These are phyloP conservation scores for Plumapathes pennacea DNA, from an alignment of 92 coral and sea anemone species.

Conservation along the genomic window DNA sequence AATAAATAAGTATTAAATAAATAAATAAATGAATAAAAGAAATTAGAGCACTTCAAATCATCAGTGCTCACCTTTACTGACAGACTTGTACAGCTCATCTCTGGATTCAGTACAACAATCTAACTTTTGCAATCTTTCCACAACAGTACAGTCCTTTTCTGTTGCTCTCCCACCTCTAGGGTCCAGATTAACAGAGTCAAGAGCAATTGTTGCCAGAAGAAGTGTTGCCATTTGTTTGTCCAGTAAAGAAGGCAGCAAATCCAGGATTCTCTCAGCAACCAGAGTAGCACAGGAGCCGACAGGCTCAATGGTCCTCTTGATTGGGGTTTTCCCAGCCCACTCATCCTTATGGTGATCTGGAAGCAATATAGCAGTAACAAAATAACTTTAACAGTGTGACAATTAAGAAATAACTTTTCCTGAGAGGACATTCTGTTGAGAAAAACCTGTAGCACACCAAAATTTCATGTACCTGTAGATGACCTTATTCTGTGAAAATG, in stretches of 20 bases:
- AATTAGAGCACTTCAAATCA: neutral
- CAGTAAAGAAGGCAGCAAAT: conserved; percentile 29
- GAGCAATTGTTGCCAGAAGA: conserved; percentile 57
- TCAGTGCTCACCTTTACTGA: conserved; percentile 52
- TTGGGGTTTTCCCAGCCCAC: conserved; percentile 20
- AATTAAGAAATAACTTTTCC: no score
- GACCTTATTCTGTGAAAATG: no score
- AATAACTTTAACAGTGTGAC: no score
- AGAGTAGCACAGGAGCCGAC: conserved; percentile 84
- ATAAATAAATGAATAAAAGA: neutral
- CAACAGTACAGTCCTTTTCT: conserved; percentile 53
- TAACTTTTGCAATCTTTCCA: conserved; percentile 20
- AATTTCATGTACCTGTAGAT: no score
- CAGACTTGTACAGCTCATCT: conserved; percentile 62
- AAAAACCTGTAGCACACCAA: no score
- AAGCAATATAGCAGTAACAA: neutral
- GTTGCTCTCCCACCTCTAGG: conserved; percentile 75
- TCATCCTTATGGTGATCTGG: conserved; percentile 78
- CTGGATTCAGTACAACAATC: conserved; percentile 7
- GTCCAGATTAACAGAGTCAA: conserved; percentile 77
- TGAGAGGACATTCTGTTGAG: no score
- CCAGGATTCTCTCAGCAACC: conserved; percentile 61
- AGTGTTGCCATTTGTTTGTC: conserved; percentile 56
- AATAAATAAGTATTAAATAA: neutral
- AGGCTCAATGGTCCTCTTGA: conserved; percentile 57